Evolutionary conservation across 1,140 invertebrate genomes (phyloP), one percentile per base, ranked within the genome.

Genomic region (Caenorhabditis briggsae): DNA sequence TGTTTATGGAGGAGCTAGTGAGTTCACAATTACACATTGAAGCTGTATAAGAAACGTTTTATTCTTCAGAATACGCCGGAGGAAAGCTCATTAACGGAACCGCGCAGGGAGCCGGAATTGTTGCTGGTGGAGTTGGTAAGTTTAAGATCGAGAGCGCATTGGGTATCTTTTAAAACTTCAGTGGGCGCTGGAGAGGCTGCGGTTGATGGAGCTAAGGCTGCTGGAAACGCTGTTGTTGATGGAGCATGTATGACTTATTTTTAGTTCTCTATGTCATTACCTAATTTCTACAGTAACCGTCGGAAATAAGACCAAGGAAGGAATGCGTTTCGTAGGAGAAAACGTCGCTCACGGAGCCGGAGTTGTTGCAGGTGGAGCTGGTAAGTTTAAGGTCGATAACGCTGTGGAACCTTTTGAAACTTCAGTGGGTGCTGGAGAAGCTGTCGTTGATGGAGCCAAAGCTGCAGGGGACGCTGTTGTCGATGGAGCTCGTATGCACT

Each of bases 201-300:
- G 12, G 70, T 43, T 5, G 85, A 86, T 43, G 85, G 74, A 82
- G 85, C 85, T 58, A 25, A 8, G 18, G 84, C 61, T 16, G 84
- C 84, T 23, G 64, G 50, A 33, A 43, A 20, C 5, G 84, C 84
- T 23, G 58, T 55, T 53, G 84, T 50, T 41, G 55, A 74, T 25
- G 84, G 61, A 78, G 70, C 70, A 78, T 43, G 70, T 78, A 20
- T 53, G 46, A 2, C 3, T 5, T 11, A 8, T 18, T 70, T 46
- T 43, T 5, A 11, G 6, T 70, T 70, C n/a, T 58, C 14, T 70
- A 9, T 43, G 33, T 46, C 46, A 18, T 6, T 11, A n/a, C 56
- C 7, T 23, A 20, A n/a, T 33, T 23, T 61, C 25, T 61, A 11
- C n/a, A 61, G 59, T n/a, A 14, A 58, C 56, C 18, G 56, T n/a